Evolutionary conservation across 92 coral and sea anemone species (phyloP), one percentile per base, ranked within the genome.

Genomic region (Pocillopora grandis): DNA sequence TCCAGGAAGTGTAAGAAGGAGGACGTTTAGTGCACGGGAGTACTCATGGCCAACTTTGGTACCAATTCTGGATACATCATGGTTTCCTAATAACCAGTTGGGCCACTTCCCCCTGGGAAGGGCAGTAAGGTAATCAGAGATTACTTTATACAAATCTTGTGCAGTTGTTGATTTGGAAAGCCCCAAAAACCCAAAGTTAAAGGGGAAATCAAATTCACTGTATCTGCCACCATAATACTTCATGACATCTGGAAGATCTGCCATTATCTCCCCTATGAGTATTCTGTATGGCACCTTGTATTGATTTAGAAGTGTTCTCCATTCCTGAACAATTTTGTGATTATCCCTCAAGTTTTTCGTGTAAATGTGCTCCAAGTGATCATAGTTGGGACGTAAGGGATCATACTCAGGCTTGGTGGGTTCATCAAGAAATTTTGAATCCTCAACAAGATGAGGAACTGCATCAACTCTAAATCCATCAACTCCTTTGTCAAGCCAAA

Each of bases 381-480:
- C 80, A 78, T 91, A 80, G 21, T 62, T 75, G 42, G 91, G 91
- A 19, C 80, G 83, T 27, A 61, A 56, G 0, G 89, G 87, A 64
- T 91, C 89, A 74, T 86, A 87, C 5, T 62, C 75, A 33, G 88
- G 78, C 18, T 86, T 80, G 37, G 86, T 72, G 10, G 97, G 97
- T 78, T 93, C 97, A 80, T 93, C 94, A 19, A 59, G 49, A 83
- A 93, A 91, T n/a, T 72, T 59, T 56, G 85, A 78, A 74, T 93
- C 94, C 72, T 93, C 94, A 35, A 91, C 80, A 70, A 93, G 78
- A 80, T 93, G 97, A 17, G 92, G 77, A 1, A 94, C 93, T 57
- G 98, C 95, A 63, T 94, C 98, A 23, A 90, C 95, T 64, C 98
- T 91, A 79, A 95, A 95, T 8, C 98, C 98, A 87, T 95, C 98